These are phyloP conservation scores for Malurus splendens DNA, from an alignment of 2,797 vertebrate species.

Conservation along the genomic window DNA sequence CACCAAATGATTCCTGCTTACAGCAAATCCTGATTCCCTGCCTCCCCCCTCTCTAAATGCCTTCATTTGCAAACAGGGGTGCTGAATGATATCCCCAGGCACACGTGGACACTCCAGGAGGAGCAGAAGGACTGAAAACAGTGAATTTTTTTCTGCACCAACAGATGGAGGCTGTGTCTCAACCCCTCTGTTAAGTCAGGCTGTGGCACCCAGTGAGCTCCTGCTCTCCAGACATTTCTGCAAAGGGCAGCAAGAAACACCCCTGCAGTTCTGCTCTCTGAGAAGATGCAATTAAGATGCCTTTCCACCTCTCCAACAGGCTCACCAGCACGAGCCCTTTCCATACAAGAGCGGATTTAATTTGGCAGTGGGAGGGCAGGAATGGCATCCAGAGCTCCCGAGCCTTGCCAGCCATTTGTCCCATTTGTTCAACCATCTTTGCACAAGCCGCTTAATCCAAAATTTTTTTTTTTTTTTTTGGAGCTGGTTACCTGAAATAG, in stretches of 20 bases:
- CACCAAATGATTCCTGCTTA: background rate
- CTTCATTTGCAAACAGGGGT: background rate
- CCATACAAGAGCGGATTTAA: background rate
- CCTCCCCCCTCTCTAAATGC: background rate
- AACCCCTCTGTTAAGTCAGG: background rate
- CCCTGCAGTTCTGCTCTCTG: background rate
- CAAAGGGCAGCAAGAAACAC: background rate
- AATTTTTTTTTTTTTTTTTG: background rate
- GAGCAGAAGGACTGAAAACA: background rate
- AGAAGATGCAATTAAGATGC: background rate
- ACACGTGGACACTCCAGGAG: background rate
- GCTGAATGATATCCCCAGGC: background rate
- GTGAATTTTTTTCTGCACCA: background rate
- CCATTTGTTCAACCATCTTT: constrained; percentile 45
- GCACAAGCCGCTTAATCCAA: constrained; percentile 8
- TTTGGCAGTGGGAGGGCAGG: background rate
- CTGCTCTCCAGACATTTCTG: background rate
- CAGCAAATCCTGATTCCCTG: background rate
- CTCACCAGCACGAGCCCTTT: background rate
- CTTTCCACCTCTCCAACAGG: background rate
- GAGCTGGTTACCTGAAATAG: constrained; percentile 51
- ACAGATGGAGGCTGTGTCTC: background rate
- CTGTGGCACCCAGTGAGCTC: background rate
- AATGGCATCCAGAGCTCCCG: constrained; percentile 51
- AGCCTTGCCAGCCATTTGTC: constrained; percentile 46